These are phyloP conservation scores for Apantesis nais DNA, from an alignment of 2,888 invertebrate species.

Conservation along the genomic window DNA sequence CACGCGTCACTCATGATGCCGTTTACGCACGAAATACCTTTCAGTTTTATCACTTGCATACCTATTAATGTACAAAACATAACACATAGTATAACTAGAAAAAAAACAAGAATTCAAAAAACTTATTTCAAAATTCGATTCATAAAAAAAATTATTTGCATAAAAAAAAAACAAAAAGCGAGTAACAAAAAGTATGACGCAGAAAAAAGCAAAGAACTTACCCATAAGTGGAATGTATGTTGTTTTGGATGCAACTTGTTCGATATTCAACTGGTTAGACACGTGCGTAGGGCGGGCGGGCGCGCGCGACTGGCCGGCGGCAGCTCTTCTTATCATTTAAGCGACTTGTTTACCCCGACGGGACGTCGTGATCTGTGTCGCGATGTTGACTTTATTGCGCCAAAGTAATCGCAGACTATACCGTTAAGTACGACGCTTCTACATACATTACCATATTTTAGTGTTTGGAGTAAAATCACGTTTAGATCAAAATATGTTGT, in stretches of 20 bases:
- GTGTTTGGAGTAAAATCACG: neutral
- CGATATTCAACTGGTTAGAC: slow-evolving; percentile 47
- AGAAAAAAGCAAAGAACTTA: slow-evolving; percentile 28
- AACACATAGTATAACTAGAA: slow-evolving; percentile 4
- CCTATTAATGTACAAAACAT: no score
- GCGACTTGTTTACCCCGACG: slow-evolving; percentile 73
- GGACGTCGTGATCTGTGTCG: slow-evolving; percentile 71
- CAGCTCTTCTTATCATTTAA: slow-evolving; percentile 72
- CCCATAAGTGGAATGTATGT: slow-evolving; percentile 49
- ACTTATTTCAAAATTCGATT: neutral
- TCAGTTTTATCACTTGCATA: slow-evolving; percentile 16
- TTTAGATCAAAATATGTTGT: neutral
- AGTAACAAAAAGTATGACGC: neutral
- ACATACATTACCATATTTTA: slow-evolving; percentile 6
- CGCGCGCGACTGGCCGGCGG: slow-evolving; percentile 75
- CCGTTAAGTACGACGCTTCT: slow-evolving; percentile 20
- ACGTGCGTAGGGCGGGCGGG: slow-evolving; percentile 77
- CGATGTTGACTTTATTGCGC: slow-evolving; percentile 61
- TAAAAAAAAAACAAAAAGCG: neutral
- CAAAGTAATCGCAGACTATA: slow-evolving; percentile 47
- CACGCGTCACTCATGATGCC: slow-evolving; percentile 45
- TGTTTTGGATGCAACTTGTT: slow-evolving; percentile 37
- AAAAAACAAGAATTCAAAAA: neutral
- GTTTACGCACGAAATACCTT: slow-evolving; percentile 47
- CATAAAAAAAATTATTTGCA: neutral